Conservation (phyloP, 2,797 vertebrate genomes). For the Streptopelia turtur region DNA sequence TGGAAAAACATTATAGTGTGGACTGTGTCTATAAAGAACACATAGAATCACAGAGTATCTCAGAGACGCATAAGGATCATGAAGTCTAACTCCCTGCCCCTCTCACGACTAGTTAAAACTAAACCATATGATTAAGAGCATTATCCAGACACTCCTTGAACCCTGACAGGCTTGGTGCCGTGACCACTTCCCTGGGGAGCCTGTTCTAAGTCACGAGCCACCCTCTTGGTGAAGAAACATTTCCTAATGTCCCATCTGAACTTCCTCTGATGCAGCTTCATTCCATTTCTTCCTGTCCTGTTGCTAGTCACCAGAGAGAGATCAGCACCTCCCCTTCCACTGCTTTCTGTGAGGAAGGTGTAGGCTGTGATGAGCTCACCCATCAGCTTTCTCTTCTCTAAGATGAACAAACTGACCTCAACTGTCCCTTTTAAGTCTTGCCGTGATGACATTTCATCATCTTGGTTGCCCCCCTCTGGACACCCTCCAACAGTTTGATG, state of each 20-base stretch:
- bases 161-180: fast-evolving
- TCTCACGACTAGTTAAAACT: not conserved
- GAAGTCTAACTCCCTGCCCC: fast-evolving
- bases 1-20: not conserved
- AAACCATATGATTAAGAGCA: not conserved
- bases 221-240: not conserved
- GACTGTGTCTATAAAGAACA: not conserved
- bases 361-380: not conserved
- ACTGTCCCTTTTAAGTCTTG: fast-evolving
- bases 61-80: not conserved
- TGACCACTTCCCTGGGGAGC: not conserved
- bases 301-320: not conserved
- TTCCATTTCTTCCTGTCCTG: not conserved
- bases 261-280: not conserved
- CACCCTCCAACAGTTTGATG: not conserved
- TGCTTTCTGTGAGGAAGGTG: fast-evolving
- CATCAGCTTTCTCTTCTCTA: not conserved
- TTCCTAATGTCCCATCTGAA: not conserved
- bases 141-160: not conserved
- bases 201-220: not conserved
- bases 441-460: not conserved
- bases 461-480: not conserved
- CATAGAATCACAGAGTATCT: not conserved
- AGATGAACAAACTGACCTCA: not conserved
- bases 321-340: not conserved